Evolutionary conservation across 1,140 invertebrate genomes (phyloP), one percentile per base, ranked within the genome.

Genomic region (Hycleus phaleratus): DNA sequence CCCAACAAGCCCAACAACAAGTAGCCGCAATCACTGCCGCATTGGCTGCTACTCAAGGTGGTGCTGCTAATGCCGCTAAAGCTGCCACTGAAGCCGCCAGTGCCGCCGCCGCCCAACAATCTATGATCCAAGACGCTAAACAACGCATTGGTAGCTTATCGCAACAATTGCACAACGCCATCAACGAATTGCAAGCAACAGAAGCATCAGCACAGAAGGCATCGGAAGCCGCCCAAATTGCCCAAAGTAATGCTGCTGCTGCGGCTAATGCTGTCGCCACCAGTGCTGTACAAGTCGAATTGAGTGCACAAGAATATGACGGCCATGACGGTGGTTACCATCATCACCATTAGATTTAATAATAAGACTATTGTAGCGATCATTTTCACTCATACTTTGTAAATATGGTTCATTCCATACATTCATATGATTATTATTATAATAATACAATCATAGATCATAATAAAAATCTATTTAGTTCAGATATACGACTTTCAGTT

Each of bases 211-310:
- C 64, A 2, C 49, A 58, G 38, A 65, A 62, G 40, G 66, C 66
- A 1, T 40, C 60, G 4, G 58, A 61, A 56, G 46, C 66, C 43
- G 66, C 66, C 6, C 63, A 68, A 25, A 55, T 62, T 4, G 66
- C 66, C 3, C 63, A 68, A 46, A 60, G 57, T n/a, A 68, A 68
- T 32, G 66, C 66, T n/a, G 66, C 66, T n/a, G 66, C 63, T 8
- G 66, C 66, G 26, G 63, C 59, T 10, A 62, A 63, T 10, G 55
- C 45, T 43, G 63, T 65, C 3, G 63, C 64, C 39, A 51, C 66
- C 10, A 65, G 62, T 54, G 48, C 46, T 26, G 46, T 26, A 5
- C 45, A 56, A 39, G 48, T 3, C 11, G 54, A 42, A 12, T 7
- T 40, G 18, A 25, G 44, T 26, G 46, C 38, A 11, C 47, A 57